A percentile compares a stretch with the other conserved stretches of the same genome.
phyloP scores from a whole-genome alignment of 2,888 invertebrate species.

The Myopa testacea region DNA sequence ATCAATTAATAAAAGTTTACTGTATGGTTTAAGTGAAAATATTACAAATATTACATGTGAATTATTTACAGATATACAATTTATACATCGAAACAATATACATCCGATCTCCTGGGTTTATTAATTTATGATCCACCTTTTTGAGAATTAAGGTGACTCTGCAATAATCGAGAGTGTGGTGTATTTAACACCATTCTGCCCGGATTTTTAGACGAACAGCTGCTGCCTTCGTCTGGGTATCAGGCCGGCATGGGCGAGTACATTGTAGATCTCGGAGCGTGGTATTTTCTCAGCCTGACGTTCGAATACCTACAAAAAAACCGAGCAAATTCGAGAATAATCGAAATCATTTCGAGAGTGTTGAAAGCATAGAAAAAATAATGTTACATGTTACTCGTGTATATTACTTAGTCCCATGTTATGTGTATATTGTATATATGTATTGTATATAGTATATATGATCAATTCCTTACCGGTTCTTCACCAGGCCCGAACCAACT shows the following conservation, averaged over 20 bases:
- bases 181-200: neutral
- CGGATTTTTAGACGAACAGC: conserved; percentile 39
- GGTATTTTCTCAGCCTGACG: conserved; percentile 74
- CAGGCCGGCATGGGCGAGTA: conserved; percentile 75
- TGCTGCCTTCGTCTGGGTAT: conserved; percentile 65
- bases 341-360: too few species aligned
- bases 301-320: conserved; percentile 70
- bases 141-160: neutral
- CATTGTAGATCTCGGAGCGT: conserved; percentile 74
- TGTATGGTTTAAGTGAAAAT: neutral
- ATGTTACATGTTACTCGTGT: too few species aligned
- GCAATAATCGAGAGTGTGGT: neutral
- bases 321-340: conserved; percentile 17
- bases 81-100: neutral
- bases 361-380: too few species aligned
- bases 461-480: conserved; percentile 68
- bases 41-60: neutral
- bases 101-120: too few species aligned
- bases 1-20: neutral
- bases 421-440: neutral
- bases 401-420: neutral
- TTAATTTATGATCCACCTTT: neutral
- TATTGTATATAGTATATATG: conserved; percentile 6
- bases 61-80: neutral
- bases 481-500: conserved; percentile 76